Base-by-base conservation (phyloP, 2,888 invertebrate species). In the Gymnocheta viridis region DNA sequence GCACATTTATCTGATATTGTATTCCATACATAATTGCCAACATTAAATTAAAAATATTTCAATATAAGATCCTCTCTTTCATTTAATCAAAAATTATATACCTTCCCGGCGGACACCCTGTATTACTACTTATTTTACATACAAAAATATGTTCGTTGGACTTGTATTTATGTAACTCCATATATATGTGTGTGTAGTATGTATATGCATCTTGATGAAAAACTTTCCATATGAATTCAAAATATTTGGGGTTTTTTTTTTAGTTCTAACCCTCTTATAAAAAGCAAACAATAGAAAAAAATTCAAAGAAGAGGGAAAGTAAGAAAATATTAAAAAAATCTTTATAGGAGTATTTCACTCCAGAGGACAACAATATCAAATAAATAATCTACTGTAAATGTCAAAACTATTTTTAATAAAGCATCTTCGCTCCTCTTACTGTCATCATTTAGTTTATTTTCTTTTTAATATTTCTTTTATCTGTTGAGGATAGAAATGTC, bases 361-460 rank as follows among this genome's bases (percentile, higher is more conserved):
- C 17, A 35, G 29, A 60, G 70, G 79, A 76, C 69, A 74, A 74
- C 70, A 76, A 76, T 79, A 66, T 51, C 56, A 73, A 73, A 73
- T 81, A 84, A 80, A 81, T 77, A 77, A 81, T 77, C 73, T 56
- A 81, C 77, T 81, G 67, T 77, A 73, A 73, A 81, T 84, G 81
- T 76, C 76, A 83, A 79, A 83, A 83, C 83, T 80, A 80, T 80
- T 83, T 83, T 83, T 80, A 80, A 80, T 76, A 83, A 83, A 80
- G 51, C 66, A 73, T 79, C 35, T 32, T 38, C 72, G 27, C 32
- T 54, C 22, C 38, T 51, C 54, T 54, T 24, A 32, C 64, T 66
- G 56, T 79, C 82, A 41, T 60, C 66, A 41, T 74, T 80, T 81
- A 69, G 69, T 27, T 67, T 74, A 32, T 47, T 72, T 64, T 22